Evolutionary conservation across 2,113 vertebrate genomes (phyloP), one percentile per base, ranked within the genome.

Genomic region (Ptychochromis oligacanthus): DNA sequence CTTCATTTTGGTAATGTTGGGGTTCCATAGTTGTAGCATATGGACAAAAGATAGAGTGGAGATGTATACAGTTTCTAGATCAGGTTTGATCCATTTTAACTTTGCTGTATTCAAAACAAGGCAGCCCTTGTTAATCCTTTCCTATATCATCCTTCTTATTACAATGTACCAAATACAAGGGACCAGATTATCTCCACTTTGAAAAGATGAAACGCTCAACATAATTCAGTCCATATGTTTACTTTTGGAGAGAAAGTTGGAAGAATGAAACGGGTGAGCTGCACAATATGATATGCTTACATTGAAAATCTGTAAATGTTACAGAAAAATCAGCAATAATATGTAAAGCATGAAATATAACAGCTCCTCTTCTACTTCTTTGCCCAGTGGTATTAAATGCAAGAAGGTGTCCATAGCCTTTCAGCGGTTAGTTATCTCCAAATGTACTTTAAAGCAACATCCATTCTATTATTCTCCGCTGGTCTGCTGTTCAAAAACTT

Each of bases 21-120:
- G 10, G 22, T 22, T 89, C 84, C 87, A 91, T 93, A 11, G 31
- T 59, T 5, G 28, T 28, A 28, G 62, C 34, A 79, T 89, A 52
- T 54, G 57, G 8, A 24, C 12, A 54, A 61, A 8, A 18, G 28
- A 46, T 59, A 56, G 31, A 43, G 10, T 28, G 24, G 7, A 74
- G 40, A 80, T 4, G 46, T 54, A 17, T 34, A 18, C 4, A 9
- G 36, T 20, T 2, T 80, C 38, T 34, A 31, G 7, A 2, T 82
- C 11, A 72, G 11, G 7, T 57, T 8, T 52, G 8, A 74, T 54
- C 28, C 3, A 24, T 36, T 54, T 83, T 38, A 7, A 55, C n/a
- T 54, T 24, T 18, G 46, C 38, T 3, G 3, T 81, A 55, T 43
- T 8, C 3, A 70, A 31, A 10, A 55, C 60, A 6, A 24, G 11